Percentiles rank a stretch among this genome's conserved stretches.
Conservation (phyloP, 1,140 invertebrate species). For the Littorina saxatilis region DNA sequence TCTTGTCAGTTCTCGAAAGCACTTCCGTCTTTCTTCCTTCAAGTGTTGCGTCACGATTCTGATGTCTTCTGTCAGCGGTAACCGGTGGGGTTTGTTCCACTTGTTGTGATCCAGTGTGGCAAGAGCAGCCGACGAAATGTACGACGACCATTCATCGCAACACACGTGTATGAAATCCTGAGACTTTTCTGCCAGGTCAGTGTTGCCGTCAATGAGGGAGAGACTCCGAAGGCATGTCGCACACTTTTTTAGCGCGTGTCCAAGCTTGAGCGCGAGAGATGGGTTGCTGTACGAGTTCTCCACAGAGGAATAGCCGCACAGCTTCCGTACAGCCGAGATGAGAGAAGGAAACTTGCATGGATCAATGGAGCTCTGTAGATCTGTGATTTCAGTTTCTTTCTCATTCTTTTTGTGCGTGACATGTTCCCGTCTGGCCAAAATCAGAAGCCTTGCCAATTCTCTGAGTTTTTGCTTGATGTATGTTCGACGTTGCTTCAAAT, state of each 20-base stretch:
- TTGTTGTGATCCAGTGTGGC: constrained; percentile 21
- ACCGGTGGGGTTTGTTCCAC: constrained; percentile 27
- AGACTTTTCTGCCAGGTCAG: background rate
- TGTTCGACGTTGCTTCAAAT: background rate
- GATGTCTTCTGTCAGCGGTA: constrained; percentile 37
- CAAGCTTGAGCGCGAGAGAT: constrained; percentile 39
- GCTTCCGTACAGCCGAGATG: background rate
- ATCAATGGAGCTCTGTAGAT: constrained; percentile 33
- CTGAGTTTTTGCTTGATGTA: constrained; percentile 5
- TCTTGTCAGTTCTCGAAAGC: background rate
- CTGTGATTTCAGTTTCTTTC: background rate
- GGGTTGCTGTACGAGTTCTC: background rate
- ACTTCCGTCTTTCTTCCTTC: background rate
- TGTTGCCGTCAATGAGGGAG: background rate
- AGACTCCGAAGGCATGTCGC: constrained; percentile 14
- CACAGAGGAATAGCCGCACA: constrained; percentile 12
- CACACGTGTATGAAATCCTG: constrained; percentile 14
- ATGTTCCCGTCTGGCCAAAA: constrained; percentile 13
- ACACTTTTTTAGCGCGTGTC: constrained; percentile 37
- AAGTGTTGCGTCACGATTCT: constrained; percentile 28
- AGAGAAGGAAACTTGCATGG: constrained; percentile 6
- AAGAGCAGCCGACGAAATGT: constrained; percentile 30
- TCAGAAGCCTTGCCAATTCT: constrained; percentile 25
- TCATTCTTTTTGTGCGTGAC: no score
- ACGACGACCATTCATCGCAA: constrained; percentile 32